Evolutionary conservation across 2,113 vertebrate species (phyloP), one percentile per base, ranked within the genome.

Genomic region (Todiramphus chloris): DNA sequence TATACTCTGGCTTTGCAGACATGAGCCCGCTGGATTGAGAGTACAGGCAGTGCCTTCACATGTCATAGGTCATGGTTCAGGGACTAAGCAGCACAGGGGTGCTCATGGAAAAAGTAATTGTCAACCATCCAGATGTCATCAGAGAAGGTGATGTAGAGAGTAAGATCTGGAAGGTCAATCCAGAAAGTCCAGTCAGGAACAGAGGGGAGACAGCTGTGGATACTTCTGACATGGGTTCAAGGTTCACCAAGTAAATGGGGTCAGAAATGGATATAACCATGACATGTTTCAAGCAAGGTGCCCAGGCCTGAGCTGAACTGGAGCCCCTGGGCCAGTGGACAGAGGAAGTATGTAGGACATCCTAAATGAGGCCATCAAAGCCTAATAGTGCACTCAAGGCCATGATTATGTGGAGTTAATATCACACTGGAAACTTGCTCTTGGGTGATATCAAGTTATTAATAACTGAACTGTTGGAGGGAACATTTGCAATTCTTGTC

Each of bases 1-100:
- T 16, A 44, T 44, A 44, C 43, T 44, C 43, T 44, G 43, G 43
- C 16, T 44, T 44, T 44, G 43, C 43, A 44, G 43, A 44, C 43
- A 44, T 44, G 43, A 44, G 14, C 43, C 43, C 7, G 17, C 43
- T 6, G 37, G 37, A 37, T 37, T 44, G 15, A 16, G 43, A 16
- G 68, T 10, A 43, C 4, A 13, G 46, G 28, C 53, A 81, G 23
- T 63, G 46, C 13, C 70, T 20, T 68, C 31, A 23, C 37, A 37
- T 0, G 1, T 28, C 41, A 16, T 10, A 15, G 17, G 23, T 25
- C 11, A 5, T 19, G 21, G 16, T 24, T 30, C 44, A 2, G 5
- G 7, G 39, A 9, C 55, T 90, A 55, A 74, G 14, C 23, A 69
- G 27, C 30, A 5, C 23, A 56, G 19, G 2, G 17, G 4, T 89